Percentiles rank a stretch among this genome's conserved stretches.
These are phyloP conservation scores for Masnerella sp. DNA, from an alignment of 2,888 invertebrate species.

Conservation along the genomic window DNA sequence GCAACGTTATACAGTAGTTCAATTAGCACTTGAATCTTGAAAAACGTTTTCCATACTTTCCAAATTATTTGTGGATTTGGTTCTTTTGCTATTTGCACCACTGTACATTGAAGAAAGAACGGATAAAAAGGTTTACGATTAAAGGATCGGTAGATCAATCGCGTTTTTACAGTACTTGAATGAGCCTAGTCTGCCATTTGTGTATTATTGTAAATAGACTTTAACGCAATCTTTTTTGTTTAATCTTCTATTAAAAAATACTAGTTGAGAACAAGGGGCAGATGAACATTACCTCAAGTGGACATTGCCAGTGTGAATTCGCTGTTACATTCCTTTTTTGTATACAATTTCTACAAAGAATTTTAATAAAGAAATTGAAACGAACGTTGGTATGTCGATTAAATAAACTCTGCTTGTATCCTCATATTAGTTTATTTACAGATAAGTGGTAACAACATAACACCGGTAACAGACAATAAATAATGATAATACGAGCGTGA, in stretches of 20 bases:
- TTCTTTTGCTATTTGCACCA: slow-evolving; percentile 17
- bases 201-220: slow-evolving; percentile 58
- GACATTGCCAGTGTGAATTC: slow-evolving; percentile 39
- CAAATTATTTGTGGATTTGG: neutral
- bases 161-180: slow-evolving; percentile 55
- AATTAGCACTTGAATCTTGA: slow-evolving; percentile 14
- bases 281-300: slow-evolving; percentile 7
- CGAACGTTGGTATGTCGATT: slow-evolving; percentile 17
- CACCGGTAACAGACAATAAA: slow-evolving; percentile 40
- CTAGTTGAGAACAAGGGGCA: neutral
- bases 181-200: slow-evolving; percentile 57
- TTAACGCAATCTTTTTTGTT: slow-evolving; percentile 31
- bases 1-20: slow-evolving; percentile 34
- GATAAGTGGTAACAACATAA: slow-evolving; percentile 21
- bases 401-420: slow-evolving; percentile 8
- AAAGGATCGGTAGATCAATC: slow-evolving; percentile 31
- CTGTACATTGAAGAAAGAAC: slow-evolving; percentile 17
- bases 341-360: slow-evolving; percentile 50
- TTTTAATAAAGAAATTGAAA: slow-evolving; percentile 57
- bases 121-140: slow-evolving; percentile 8
- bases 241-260: slow-evolving; percentile 7
- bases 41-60: neutral
- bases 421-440: slow-evolving; percentile 46
- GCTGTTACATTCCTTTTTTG: slow-evolving; percentile 58
- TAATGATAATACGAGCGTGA: slow-evolving; percentile 13